Evolutionary conservation across 2,113 vertebrate species (phyloP), one percentile per base, ranked within the genome.

Genomic region (Chaetura pelagica): DNA sequence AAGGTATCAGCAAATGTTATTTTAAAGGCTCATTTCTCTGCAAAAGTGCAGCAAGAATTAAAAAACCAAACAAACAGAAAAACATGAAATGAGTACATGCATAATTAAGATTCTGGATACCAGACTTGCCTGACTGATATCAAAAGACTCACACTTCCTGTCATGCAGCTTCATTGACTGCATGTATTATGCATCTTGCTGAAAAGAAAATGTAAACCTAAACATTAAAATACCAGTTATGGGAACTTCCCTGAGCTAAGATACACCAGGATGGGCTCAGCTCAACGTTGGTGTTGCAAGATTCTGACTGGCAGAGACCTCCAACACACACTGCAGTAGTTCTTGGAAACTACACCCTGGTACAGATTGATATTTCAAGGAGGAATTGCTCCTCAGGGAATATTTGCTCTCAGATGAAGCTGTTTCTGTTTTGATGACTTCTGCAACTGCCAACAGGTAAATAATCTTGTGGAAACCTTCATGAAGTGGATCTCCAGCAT

Each of bases 141-240:
- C 75, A 80, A 87, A 87, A 87, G 79, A 61, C 66, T 48, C 79
- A 61, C 84, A 78, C 55, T 89, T 93, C 94, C 76, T 84, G 94
- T 27, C 72, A 74, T 0, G 5, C 59, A 90, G 82, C 75, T 85
- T 80, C 82, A 72, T 57, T 74, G 69, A 79, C 67, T 63, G 29
- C 81, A 76, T 32, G 32, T 1, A 68, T 94, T 79, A 87, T 52
- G 34, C 74, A 91, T 32, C n/a, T 59, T 48, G 66, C 46, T 32
- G 40, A 91, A 74, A 52, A 34, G 76, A 72, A 80, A 93, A 94
- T 82, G 92, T 83, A 95, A 96, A 92, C 19, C 9, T 67, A 78
- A 86, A 21, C 19, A 84, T 72, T 90, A 40, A 81, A 95, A 94
- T 66, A 75, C 19, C 22, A 24, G 19, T 59, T 67, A 48, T 64